Evolutionary conservation across 64 coral and sea anemone genomes (phyloP).

Genomic region (Platygyra sinensis): DNA sequence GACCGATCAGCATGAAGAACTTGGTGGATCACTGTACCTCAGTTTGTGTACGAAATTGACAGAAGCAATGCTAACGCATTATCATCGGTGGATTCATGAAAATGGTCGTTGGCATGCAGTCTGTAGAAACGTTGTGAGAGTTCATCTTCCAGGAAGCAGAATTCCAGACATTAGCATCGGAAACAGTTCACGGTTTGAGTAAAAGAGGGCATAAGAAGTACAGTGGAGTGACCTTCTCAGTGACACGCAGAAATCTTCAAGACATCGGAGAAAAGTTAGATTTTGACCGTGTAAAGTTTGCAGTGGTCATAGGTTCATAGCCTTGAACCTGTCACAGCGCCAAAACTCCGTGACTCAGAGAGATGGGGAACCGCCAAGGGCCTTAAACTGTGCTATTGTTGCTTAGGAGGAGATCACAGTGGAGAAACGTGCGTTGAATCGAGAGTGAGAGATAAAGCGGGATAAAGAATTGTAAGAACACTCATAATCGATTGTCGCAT

Average conservation of each 20-base stretch:
- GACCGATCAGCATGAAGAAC: constrained; percentile 31
- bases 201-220: constrained; percentile 40
- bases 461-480: too few species aligned
- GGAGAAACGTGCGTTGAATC: too few species aligned
- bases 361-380: too few species aligned
- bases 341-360: too few species aligned
- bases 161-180: constrained; percentile 31
- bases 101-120: constrained; percentile 37
- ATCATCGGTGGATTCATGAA: constrained; percentile 37
- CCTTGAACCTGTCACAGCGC: too few species aligned
- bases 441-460: too few species aligned
- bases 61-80: background rate
- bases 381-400: too few species aligned
- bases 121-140: constrained; percentile 21
- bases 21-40: constrained; percentile 59
- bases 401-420: too few species aligned
- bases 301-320: background rate
- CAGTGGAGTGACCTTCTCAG: constrained; percentile 1
- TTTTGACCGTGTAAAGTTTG: constrained; percentile 43
- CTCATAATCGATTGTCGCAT: too few species aligned
- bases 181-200: background rate
- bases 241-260: background rate
- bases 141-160: too few species aligned
- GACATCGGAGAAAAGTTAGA: background rate
- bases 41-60: constrained; percentile 62